Percentiles rank a stretch among this genome's conserved stretches.
Conservation (phyloP, 2,113 vertebrate species). For the Puffinus mauretanicus region DNA sequence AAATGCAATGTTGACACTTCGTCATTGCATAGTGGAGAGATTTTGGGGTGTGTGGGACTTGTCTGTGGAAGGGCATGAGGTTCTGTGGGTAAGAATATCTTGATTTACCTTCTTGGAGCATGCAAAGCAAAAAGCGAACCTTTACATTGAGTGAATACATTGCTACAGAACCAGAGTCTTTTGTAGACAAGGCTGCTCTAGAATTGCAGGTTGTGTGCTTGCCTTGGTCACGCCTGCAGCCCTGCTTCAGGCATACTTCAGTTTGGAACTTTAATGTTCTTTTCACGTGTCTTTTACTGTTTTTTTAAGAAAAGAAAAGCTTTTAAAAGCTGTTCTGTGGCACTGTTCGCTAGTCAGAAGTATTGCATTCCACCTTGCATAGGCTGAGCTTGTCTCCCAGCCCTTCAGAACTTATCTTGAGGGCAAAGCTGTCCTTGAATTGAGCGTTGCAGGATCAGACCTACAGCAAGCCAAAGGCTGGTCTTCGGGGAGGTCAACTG, state of each 20-base stretch:
- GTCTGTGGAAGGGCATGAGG: neutral
- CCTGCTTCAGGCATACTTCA: neutral
- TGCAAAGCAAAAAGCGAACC: neutral
- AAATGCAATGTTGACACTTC: neutral
- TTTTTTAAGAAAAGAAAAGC: neutral
- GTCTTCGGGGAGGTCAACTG: neutral
- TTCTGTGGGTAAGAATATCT: neutral
- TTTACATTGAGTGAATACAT: neutral
- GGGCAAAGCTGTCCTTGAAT: neutral
- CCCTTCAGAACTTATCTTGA: neutral
- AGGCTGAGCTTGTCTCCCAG: neutral
- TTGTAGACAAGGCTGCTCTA: neutral
- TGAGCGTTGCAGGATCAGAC: neutral
- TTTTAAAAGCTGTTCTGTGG: neutral
- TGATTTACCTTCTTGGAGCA: neutral
- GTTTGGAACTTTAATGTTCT: neutral
- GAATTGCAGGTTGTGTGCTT: neutral
- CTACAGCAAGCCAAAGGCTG: neutral
- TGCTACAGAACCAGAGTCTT: neutral
- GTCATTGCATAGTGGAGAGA: neutral
- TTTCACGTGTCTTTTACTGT: neutral
- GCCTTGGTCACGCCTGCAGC: neutral
- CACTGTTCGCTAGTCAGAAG: neutral
- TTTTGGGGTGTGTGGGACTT: neutral
- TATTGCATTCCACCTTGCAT: neutral